These are phyloP conservation scores for Magallana angulata DNA, from an alignment of 1,140 invertebrate species.

Conservation along the genomic window DNA sequence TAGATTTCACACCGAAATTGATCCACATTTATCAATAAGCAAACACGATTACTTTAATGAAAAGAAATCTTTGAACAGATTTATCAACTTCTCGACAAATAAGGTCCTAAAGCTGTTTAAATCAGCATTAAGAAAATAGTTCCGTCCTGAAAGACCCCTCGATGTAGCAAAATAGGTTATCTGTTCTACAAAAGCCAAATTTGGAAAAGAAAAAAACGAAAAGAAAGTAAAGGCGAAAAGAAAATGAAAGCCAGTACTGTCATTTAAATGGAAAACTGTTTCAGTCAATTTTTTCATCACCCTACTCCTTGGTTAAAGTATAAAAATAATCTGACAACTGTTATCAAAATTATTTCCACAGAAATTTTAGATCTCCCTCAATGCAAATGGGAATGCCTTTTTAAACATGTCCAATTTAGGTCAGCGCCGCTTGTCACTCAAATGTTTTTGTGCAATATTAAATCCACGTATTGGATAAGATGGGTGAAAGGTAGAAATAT, in stretches of 20 bases:
- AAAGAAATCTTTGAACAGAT: constrained; percentile 13
- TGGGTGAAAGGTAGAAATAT: constrained; percentile 23
- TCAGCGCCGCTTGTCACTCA: constrained; percentile 2
- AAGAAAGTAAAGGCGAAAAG: neutral
- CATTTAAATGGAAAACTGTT: neutral
- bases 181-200: constrained; percentile 5
- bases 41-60: constrained; percentile 36
- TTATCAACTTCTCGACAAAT: constrained; percentile 18
- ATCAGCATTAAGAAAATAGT: constrained; percentile 18
- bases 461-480: neutral
- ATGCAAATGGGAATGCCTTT: neutral
- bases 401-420: constrained; percentile 21
- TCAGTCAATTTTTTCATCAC: no score
- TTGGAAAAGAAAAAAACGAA: constrained; percentile 5
- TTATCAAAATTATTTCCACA: no score
- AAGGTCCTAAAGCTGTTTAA: constrained; percentile 22
- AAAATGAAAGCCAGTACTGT: neutral
- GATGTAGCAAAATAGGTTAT: neutral
- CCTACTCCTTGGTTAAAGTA: no score
- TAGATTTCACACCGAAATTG: constrained; percentile 31
- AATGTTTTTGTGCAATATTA: constrained; percentile 26
- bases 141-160: neutral
- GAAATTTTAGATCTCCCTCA: neutral
- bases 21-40: constrained; percentile 28
- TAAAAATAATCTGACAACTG: no score